Evolutionary conservation across 2,113 vertebrate species (phyloP), one percentile per base, ranked within the genome.

Genomic region (Dipodomys ordii): DNA sequence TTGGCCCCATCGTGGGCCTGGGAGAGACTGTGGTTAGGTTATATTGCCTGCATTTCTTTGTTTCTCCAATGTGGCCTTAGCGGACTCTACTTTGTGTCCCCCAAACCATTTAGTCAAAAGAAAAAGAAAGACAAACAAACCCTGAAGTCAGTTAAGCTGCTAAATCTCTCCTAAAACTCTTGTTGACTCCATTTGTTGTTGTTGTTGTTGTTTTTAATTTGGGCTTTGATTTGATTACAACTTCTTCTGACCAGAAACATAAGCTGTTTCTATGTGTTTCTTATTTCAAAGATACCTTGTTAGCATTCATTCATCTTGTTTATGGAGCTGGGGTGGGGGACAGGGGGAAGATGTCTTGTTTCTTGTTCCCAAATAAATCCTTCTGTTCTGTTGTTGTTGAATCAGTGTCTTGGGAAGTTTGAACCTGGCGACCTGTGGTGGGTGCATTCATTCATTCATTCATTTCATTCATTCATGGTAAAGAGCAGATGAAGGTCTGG

Each of bases 221-320:
- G 53, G 53, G 86, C 89, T 85, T 96, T 93, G 90, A 95, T 93
- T 96, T 97, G 96, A 97, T 94, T 82, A 85, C 87, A 90, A 92
- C 79, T 94, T 95, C 96, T 68, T 90, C 79, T 96, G 96, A 96
- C 93, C 95, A 92, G 93, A 96, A 96, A 96, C 95, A 95, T 83
- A 96, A 96, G 95, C 94, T 96, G 87, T 94, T 95, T 87, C 94
- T 96, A 74, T 68, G 84, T 62, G 69, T 69, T 86, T 85, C 95
- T 89, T 85, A 95, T 85, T 96, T 94, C 90, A 85, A 95, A 96
- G 96, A 95, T 93, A 96, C 94, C 95, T 94, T 95, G 92, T 96
- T 96, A 97, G 94, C 95, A 90, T 96, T 86, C 92, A 68, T 96
- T 16, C 94, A 88, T 95, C 53, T 95, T 96, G 96, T 93, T 96